phyloP scores from a whole-genome alignment of 2,888 invertebrate genomes.

The Pheosia gnoma region DNA sequence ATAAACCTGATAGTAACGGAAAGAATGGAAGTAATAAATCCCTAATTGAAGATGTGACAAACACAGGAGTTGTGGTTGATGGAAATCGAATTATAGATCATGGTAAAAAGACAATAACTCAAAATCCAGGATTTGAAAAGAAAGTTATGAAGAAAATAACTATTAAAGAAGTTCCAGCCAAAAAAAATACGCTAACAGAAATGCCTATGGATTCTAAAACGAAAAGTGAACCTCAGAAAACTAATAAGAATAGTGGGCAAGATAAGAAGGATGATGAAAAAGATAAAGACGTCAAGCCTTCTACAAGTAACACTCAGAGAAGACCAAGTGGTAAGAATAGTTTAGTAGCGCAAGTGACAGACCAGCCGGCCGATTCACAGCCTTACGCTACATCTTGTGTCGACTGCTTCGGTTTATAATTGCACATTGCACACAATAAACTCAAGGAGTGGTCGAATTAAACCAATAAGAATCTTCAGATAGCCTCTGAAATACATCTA shows the following conservation, averaged over 20 bases:
- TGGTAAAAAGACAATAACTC: slow-evolving; percentile 50
- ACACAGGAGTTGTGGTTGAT: slow-evolving; percentile 30
- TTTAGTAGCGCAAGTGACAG: background rate
- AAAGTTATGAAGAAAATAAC: slow-evolving; percentile 43
- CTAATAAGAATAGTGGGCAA: slow-evolving; percentile 15
- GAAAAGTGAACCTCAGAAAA: slow-evolving; percentile 21
- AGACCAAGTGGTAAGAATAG: slow-evolving; percentile 40
- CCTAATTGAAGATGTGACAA: slow-evolving; percentile 29
- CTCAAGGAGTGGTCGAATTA: no score
- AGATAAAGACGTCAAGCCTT: slow-evolving; percentile 22
- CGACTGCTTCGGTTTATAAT: no score
- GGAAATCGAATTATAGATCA: slow-evolving; percentile 55
- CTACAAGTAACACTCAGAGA: slow-evolving; percentile 23
- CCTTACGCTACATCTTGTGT: no score
- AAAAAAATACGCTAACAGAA: slow-evolving; percentile 19
- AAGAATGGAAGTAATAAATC: slow-evolving; percentile 11
- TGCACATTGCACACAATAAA: no score
- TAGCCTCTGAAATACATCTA: no score
- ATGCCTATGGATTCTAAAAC: slow-evolving; percentile 28
- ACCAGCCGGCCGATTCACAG: no score
- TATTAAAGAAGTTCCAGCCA: slow-evolving; percentile 44
- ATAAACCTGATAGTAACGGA: slow-evolving; percentile 17
- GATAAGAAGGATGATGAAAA: slow-evolving; percentile 20
- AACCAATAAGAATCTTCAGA: no score
- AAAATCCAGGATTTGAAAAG: slow-evolving; percentile 30